These are phyloP conservation scores for Terrapene triunguis DNA, from an alignment of 2,113 vertebrate genomes.

Conservation along the genomic window DNA sequence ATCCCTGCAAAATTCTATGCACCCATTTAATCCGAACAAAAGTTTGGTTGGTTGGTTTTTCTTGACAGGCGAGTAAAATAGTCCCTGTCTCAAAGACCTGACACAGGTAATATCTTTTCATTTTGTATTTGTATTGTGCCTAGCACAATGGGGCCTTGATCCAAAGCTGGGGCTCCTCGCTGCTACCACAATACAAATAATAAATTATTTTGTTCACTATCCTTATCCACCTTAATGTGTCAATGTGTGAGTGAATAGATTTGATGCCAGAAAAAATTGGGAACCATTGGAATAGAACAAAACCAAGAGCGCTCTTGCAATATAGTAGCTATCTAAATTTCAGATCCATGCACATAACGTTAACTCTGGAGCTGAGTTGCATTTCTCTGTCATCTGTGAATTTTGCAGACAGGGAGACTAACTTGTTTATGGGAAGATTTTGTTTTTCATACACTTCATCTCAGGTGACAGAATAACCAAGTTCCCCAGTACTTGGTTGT, in stretches of 20 bases:
- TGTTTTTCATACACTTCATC: neutral
- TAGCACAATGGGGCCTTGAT: neutral
- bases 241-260: neutral
- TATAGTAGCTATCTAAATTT: neutral
- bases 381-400: neutral
- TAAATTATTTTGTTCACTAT: neutral
- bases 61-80: conserved; percentile 27
- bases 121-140: neutral
- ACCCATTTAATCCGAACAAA: conserved; percentile 9
- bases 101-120: neutral
- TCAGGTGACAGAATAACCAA: neutral
- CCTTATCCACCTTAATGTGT: neutral
- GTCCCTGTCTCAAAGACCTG: conserved; percentile 1
- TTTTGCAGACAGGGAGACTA: neutral
- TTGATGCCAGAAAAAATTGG: neutral
- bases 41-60: conserved; percentile 11
- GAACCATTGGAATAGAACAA: neutral
- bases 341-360: neutral
- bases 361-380: neutral
- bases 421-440: neutral
- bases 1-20: conserved; percentile 38
- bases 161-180: neutral
- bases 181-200: neutral
- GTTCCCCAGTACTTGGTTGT: neutral
- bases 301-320: neutral